phyloP scores from a whole-genome alignment of 2,888 invertebrate genomes.

The Latrodectus hesperus region DNA sequence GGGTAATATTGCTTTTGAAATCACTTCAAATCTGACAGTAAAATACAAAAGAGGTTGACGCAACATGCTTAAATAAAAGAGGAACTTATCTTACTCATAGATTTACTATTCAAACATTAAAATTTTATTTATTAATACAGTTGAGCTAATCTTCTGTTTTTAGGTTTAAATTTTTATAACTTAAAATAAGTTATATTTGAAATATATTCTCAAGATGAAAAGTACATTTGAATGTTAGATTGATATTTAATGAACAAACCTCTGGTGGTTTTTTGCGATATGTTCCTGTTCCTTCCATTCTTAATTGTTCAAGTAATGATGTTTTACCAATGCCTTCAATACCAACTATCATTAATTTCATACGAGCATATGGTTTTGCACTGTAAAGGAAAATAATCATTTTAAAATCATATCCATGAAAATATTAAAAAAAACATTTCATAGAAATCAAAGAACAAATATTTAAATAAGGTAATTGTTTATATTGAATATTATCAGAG shows the following conservation, averaged over 20 bases:
- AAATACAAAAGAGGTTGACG: not conserved
- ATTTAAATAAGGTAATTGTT: not conserved
- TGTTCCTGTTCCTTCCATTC: conserved; percentile 87
- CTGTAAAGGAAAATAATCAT: conserved; percentile 72
- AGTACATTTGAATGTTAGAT: not conserved
- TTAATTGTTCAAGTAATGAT: conserved; percentile 88
- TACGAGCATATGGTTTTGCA: conserved; percentile 92
- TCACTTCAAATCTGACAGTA: not conserved
- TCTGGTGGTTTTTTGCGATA: conserved; percentile 82
- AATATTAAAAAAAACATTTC: not conserved
- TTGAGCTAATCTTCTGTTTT: too few relatives aligned
- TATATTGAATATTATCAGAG: not conserved
- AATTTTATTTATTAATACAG: too few relatives aligned
- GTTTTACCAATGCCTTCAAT: conserved; percentile 91
- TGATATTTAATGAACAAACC: conserved; percentile 73
- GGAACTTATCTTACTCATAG: too few relatives aligned
- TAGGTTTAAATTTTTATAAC: too few relatives aligned
- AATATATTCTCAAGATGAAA: not conserved
- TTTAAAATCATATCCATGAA: not conserved
- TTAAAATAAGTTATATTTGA: too few relatives aligned
- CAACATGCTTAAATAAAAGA: too few relatives aligned
- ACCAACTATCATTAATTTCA: conserved; percentile 98
- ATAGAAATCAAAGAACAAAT: not conserved
- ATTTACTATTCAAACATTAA: too few relatives aligned
- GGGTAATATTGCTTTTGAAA: not conserved